Percentiles rank a stretch among this genome's conserved stretches.
Conservation (phyloP, 2,113 vertebrate genomes). For the Delphinus delphis region DNA sequence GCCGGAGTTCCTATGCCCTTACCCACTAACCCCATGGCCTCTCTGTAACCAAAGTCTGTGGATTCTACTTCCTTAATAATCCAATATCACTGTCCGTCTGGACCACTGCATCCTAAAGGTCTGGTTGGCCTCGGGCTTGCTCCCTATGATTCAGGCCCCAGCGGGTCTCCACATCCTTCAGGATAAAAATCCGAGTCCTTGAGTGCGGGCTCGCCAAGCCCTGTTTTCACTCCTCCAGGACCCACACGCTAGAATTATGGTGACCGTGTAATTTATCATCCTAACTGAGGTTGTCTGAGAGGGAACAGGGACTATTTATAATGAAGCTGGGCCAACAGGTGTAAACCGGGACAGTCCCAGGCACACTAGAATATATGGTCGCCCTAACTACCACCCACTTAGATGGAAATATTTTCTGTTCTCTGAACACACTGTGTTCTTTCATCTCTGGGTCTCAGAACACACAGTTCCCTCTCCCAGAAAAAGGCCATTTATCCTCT, state of each 20-base stretch:
- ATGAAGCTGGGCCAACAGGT: background rate
- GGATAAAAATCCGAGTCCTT: background rate
- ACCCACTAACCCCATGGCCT: accelerated
- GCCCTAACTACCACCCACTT: background rate
- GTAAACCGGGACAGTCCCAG: background rate
- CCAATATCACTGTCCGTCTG: background rate
- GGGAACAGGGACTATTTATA: constrained; percentile 31
- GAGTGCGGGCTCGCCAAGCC: background rate
- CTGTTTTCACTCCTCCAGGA: background rate
- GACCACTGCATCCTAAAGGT: background rate
- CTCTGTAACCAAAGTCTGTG: background rate
- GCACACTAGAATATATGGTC: background rate
- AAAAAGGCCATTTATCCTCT: background rate
- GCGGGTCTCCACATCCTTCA: background rate
- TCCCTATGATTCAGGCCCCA: background rate
- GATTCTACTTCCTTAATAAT: background rate
- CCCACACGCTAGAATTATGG: background rate
- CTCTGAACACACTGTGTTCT: background rate
- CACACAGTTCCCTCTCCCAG: background rate
- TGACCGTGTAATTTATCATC: background rate
- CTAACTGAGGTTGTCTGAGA: background rate
- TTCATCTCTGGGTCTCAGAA: constrained; percentile 13
- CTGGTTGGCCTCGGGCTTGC: background rate
- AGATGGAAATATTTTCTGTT: background rate
- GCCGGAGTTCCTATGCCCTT: background rate